A percentile compares a stretch with the other conserved stretches of the same genome.
Conservation (phyloP, 2,888 invertebrate species). For the Rotaria socialis region DNA sequence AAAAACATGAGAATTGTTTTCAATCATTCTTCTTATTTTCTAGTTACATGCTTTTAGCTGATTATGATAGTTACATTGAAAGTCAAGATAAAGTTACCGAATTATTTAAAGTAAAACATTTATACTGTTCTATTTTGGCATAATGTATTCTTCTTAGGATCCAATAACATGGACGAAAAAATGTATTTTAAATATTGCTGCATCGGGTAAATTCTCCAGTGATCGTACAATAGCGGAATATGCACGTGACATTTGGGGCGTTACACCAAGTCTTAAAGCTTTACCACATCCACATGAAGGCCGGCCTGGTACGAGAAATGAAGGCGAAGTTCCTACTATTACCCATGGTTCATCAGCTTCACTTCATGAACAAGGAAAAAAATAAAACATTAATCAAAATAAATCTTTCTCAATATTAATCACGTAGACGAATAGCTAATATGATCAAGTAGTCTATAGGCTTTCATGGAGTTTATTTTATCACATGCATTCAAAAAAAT, state of each 20-base stretch:
- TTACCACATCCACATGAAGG: conserved; percentile 46
- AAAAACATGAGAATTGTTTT: not conserved
- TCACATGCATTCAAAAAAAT: not conserved
- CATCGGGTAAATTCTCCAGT: conserved; percentile 90
- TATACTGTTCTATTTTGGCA: too few species aligned
- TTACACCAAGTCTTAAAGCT: conserved; percentile 69
- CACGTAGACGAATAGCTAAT: not conserved
- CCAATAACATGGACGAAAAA: conserved; percentile 87
- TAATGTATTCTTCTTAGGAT: conserved; percentile 65
- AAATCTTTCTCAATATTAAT: not conserved
- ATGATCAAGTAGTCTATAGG: not conserved
- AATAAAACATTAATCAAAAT: not conserved
- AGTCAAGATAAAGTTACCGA: conserved; percentile 82
- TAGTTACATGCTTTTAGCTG: conserved; percentile 84
- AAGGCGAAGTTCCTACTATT: conserved; percentile 37
- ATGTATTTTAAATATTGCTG: conserved; percentile 91
- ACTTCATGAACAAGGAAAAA: not conserved
- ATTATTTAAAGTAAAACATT: conserved; percentile 70
- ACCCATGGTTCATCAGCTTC: not conserved
- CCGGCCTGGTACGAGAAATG: conserved; percentile 44
- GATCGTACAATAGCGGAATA: conserved; percentile 91
- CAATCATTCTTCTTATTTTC: conserved; percentile 14
- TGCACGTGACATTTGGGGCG: conserved; percentile 91
- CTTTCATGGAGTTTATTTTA: not conserved
- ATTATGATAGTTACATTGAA: conserved; percentile 86